A percentile compares a stretch with the other conserved stretches of the same genome.
Conservation (phyloP, 2,113 vertebrate genomes). For the Dasyprocta punctata region DNA sequence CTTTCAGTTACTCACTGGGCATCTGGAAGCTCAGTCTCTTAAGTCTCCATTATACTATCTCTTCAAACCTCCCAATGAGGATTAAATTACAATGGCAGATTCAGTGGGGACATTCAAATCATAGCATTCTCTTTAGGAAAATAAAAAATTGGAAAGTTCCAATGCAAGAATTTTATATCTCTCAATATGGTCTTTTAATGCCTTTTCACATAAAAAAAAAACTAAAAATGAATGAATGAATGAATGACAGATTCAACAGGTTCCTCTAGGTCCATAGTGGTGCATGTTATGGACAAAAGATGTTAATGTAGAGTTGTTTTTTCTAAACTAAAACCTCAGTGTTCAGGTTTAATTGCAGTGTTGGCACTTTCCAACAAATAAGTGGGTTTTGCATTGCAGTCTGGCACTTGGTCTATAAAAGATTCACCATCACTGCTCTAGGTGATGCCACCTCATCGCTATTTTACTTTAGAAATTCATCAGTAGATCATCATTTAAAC, state of each 20-base stretch:
- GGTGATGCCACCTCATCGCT: not conserved
- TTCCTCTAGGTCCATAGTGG: not conserved
- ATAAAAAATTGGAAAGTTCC: not conserved
- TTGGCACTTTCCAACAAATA: not conserved
- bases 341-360: not conserved
- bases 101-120: not conserved
- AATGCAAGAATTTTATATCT: constrained; percentile 24
- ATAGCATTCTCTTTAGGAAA: not conserved
- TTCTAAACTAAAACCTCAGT: not conserved
- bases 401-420: not conserved
- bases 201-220: not conserved
- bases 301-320: not conserved
- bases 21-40: not conserved
- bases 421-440: not conserved
- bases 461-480: not conserved
- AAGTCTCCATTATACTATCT: not conserved
- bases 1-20: not conserved
- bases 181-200: not conserved
- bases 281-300: too few relatives aligned
- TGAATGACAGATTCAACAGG: not conserved
- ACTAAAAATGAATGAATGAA: not conserved
- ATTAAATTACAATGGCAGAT: not conserved
- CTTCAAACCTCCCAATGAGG: not conserved
- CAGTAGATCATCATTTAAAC: not conserved
- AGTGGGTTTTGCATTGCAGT: not conserved